Conservation (phyloP, 2,888 invertebrate genomes). For the Eulithis prunata region DNA sequence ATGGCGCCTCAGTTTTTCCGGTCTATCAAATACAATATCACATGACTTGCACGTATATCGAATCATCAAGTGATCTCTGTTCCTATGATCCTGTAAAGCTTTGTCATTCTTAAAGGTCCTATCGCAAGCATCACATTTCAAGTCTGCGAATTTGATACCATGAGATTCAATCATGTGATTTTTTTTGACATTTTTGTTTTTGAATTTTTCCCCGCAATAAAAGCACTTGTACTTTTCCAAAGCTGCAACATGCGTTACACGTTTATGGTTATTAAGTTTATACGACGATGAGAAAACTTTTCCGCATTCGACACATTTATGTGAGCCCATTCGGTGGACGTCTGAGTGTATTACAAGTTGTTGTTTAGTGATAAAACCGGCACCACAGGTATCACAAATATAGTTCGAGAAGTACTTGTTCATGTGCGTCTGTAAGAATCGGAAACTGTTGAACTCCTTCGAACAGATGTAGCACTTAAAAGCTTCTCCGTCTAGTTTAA, state of each 20-base stretch:
- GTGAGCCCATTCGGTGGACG: slow-evolving; percentile 24
- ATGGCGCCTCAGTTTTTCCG: slow-evolving; percentile 14
- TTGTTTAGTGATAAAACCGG: slow-evolving; percentile 57
- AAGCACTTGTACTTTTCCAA: slow-evolving; percentile 38
- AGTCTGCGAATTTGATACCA: slow-evolving; percentile 28
- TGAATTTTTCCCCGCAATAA: slow-evolving; percentile 53
- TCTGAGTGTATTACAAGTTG: slow-evolving; percentile 63
- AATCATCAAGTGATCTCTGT: slow-evolving; percentile 70
- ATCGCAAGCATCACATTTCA: slow-evolving; percentile 31
- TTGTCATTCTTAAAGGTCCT: slow-evolving; percentile 27
- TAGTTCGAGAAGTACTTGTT: slow-evolving; percentile 59
- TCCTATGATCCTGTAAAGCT: slow-evolving; percentile 50
- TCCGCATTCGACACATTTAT: slow-evolving; percentile 31
- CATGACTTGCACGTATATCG: slow-evolving; percentile 62
- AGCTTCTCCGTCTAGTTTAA: slow-evolving; percentile 52
- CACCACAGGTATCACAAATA: slow-evolving; percentile 56
- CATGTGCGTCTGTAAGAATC: slow-evolving; percentile 59
- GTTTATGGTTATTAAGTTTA: slow-evolving; percentile 17
- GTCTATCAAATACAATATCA: slow-evolving; percentile 56
- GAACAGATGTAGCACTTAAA: slow-evolving; percentile 55
- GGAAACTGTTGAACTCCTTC: slow-evolving; percentile 52
- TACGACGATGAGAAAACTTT: slow-evolving; percentile 17
- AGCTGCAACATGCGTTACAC: slow-evolving; percentile 5
- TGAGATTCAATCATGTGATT: slow-evolving; percentile 29
- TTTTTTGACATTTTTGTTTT: slow-evolving; percentile 45